These are phyloP conservation scores for Chrysopilus asiliformis DNA, from an alignment of 2,888 invertebrate genomes.

Conservation along the genomic window DNA sequence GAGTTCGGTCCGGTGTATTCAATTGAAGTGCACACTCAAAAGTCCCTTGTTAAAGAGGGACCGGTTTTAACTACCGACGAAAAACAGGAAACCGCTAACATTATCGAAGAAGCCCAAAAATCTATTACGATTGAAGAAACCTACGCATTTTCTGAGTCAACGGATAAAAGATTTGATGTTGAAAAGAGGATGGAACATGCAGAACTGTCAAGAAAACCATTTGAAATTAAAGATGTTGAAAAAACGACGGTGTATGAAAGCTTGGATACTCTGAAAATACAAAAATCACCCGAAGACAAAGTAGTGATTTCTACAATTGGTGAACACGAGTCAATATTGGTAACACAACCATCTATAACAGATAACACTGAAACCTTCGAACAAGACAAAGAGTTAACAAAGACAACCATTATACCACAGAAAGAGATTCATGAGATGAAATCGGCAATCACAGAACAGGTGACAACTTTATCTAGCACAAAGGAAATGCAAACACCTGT, in stretches of 20 bases:
- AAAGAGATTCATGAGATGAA: constrained; percentile 8
- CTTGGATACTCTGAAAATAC: background rate
- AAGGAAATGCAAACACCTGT: constrained; percentile 31
- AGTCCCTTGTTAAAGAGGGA: no score
- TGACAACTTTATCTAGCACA: constrained; percentile 21
- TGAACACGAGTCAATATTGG: constrained; percentile 1
- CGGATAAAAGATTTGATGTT: background rate
- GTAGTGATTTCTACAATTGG: background rate
- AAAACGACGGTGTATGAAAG: background rate
- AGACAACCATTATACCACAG: background rate
- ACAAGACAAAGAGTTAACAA: background rate
- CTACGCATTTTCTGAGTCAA: background rate
- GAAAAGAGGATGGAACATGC: background rate
- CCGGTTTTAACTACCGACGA: no score
- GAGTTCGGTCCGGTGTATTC: background rate
- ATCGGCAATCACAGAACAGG: constrained; percentile 22
- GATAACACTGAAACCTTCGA: background rate
- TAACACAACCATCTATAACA: no score
- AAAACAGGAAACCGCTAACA: no score
- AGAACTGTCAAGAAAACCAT: background rate
- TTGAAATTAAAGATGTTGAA: background rate
- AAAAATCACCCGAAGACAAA: background rate
- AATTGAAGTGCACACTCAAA: background rate
- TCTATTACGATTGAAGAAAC: no score
- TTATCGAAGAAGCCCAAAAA: no score